phyloP scores from a whole-genome alignment of 2,113 vertebrate species.

The Scalopus aquaticus region DNA sequence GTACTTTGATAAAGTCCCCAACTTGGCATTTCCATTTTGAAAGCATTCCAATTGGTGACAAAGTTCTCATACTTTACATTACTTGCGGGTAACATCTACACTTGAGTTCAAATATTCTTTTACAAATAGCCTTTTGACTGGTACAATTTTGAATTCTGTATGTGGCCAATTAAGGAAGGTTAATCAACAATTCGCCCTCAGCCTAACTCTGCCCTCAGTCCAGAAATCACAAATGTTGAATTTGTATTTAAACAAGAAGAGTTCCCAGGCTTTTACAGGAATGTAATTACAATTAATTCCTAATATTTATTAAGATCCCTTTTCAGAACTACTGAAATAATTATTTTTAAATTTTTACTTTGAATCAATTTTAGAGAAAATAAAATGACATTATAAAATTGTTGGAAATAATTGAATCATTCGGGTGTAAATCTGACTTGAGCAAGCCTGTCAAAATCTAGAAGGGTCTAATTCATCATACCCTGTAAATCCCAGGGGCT shows the following conservation, averaged over 20 bases:
- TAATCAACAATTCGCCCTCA: not conserved
- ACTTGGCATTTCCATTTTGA: not conserved
- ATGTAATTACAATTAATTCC: not conserved
- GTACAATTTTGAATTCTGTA: not conserved
- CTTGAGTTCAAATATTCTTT: not conserved
- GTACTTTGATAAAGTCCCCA: not conserved
- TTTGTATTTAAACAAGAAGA: slow-evolving; percentile 13
- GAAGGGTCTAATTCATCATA: not conserved
- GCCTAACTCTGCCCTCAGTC: not conserved
- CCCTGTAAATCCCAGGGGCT: not conserved
- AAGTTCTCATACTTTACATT: not conserved
- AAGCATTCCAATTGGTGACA: not conserved
- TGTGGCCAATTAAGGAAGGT: not conserved
- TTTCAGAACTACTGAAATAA: not conserved
- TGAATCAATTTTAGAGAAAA: not conserved
- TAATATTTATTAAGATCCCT: not conserved
- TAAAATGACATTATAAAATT: not conserved
- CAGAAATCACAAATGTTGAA: slow-evolving; percentile 21
- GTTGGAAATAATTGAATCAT: not conserved
- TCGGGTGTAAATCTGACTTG: not conserved
- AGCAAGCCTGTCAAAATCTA: not conserved
- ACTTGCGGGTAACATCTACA: not conserved
- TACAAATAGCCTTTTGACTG: not conserved
- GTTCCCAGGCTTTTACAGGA: not conserved
- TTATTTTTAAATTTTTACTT: slow-evolving; percentile 22